Percentiles rank a stretch among this genome's conserved stretches.
Conservation (phyloP, 2,888 invertebrate genomes). For the Agrilus cyanescens region DNA sequence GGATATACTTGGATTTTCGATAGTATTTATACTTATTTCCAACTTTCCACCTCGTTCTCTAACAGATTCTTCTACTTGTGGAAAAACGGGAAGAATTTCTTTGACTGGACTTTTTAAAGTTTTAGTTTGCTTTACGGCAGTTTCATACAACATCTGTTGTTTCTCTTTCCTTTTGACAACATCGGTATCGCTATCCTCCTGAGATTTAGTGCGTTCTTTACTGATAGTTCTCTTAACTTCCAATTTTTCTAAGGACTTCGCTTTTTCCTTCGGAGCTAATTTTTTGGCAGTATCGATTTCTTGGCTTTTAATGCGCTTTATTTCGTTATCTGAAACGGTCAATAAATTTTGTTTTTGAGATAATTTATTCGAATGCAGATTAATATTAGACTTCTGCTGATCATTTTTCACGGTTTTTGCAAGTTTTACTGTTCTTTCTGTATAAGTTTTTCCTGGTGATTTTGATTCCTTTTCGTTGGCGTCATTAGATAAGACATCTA, state of each 20-base stretch:
- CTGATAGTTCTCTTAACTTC: constrained; percentile 44
- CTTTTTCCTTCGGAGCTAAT: constrained; percentile 50
- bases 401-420: too few relatives aligned
- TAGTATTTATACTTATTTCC: constrained; percentile 59
- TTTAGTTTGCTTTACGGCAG: constrained; percentile 63
- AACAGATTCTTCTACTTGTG: constrained; percentile 62
- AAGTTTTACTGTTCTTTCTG: too few relatives aligned
- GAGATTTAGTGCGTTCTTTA: constrained; percentile 58
- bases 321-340: constrained; percentile 15
- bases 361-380: too few relatives aligned
- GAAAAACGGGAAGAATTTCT: constrained; percentile 58
- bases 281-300: constrained; percentile 44
- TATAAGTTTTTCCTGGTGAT: too few relatives aligned
- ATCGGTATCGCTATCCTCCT: constrained; percentile 61
- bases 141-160: constrained; percentile 64
- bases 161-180: constrained; percentile 61
- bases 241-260: constrained; percentile 55
- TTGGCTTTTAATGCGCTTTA: constrained; percentile 48
- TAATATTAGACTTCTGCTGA: too few relatives aligned
- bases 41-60: constrained; percentile 62
- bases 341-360: too few relatives aligned
- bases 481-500: too few relatives aligned
- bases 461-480: too few relatives aligned
- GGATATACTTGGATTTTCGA: constrained; percentile 31
- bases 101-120: constrained; percentile 63